A percentile compares a stretch with the other conserved stretches of the same genome.
Evolutionary conservation across 2,797 vertebrate genomes (phyloP).

Genomic region (Dermochelys coriacea): DNA sequence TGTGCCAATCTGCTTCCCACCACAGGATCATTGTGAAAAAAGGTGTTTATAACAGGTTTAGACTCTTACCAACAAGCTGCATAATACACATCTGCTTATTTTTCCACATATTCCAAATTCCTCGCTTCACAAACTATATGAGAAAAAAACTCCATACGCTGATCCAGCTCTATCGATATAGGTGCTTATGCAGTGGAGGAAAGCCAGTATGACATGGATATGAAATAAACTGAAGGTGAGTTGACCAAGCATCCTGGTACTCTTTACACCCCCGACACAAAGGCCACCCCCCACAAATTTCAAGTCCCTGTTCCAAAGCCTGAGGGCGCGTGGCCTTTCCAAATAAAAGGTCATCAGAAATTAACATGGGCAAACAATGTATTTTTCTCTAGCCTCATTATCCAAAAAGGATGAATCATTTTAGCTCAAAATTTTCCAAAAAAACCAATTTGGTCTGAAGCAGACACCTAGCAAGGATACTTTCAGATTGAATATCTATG

Average conservation of each 20-base stretch:
- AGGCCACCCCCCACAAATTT: not conserved
- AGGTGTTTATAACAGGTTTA: constrained; percentile 6
- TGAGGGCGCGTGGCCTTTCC: too few species aligned
- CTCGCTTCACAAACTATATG: not conserved
- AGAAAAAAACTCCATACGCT: not conserved
- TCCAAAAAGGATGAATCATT: too few species aligned
- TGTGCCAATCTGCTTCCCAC: not conserved
- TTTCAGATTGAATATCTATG: too few species aligned
- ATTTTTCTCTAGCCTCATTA: too few species aligned
- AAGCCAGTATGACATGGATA: not conserved
- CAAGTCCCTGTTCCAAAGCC: constrained; percentile 22
- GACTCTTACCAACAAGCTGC: not conserved
- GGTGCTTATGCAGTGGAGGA: not conserved
- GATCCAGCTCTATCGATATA: not conserved
- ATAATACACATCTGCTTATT: not conserved
- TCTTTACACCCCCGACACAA: not conserved
- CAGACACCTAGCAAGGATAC: too few species aligned
- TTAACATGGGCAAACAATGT: too few species aligned
- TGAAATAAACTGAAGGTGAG: not conserved
- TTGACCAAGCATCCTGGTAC: not conserved
- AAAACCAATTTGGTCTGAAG: too few species aligned
- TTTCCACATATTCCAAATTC: not conserved
- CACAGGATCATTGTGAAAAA: not conserved
- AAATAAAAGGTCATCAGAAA: too few species aligned
- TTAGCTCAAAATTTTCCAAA: too few species aligned